A percentile compares a stretch with the other conserved stretches of the same genome.
Conservation (phyloP, 2,888 invertebrate genomes). For the Sinhomidia bicolor region DNA sequence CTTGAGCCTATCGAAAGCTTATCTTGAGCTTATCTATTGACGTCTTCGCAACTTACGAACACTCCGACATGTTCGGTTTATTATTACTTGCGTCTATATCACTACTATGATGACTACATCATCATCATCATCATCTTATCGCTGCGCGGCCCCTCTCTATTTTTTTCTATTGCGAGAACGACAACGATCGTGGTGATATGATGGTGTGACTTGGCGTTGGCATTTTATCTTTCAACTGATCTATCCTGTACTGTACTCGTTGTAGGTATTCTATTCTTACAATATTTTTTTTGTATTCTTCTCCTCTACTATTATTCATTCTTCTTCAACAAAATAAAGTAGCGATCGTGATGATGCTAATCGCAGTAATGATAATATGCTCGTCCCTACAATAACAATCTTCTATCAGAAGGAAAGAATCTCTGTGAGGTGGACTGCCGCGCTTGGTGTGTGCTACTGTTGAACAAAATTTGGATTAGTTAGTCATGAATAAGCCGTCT, state of each 20-base stretch:
- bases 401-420: not conserved
- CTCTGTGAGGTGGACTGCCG: not conserved
- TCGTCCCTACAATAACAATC: not conserved
- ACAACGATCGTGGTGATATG: not conserved
- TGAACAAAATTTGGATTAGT: not conserved
- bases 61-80: too few relatives aligned
- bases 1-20: too few relatives aligned
- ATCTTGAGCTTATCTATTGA: too few relatives aligned
- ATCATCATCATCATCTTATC: slow-evolving; percentile 1
- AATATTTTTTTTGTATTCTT: slow-evolving; percentile 5
- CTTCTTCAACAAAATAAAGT: slow-evolving; percentile 1
- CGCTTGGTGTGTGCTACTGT: not conserved
- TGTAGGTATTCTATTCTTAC: not conserved
- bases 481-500: not conserved
- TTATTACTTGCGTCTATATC: slow-evolving; percentile 16
- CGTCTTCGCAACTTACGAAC: too few relatives aligned
- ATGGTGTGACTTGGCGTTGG: slow-evolving; percentile 32
- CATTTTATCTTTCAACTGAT: slow-evolving; percentile 60
- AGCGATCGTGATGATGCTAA: slow-evolving; percentile 16
- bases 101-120: not conserved
- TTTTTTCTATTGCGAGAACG: not conserved
- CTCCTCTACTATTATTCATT: not conserved
- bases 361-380: slow-evolving; percentile 26
- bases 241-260: slow-evolving; percentile 23
- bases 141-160: not conserved